Evolutionary conservation across 2,797 vertebrate species (phyloP).

Genomic region (Danio jaintianensis): DNA sequence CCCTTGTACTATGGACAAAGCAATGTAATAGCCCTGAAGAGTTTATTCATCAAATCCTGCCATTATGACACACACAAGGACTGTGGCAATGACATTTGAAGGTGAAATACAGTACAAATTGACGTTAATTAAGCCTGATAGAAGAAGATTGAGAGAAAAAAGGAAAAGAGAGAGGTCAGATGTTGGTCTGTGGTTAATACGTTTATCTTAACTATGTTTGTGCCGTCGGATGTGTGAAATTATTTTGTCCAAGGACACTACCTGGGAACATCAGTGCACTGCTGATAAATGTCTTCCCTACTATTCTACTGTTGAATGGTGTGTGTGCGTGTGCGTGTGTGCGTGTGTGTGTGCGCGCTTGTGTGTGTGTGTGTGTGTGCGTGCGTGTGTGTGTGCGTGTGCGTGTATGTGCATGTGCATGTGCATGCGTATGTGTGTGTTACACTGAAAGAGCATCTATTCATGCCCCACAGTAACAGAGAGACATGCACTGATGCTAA

Average conservation of each 20-base stretch:
- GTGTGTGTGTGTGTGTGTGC: too few species aligned
- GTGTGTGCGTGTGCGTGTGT: conserved; percentile 1
- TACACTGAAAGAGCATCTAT: conserved; percentile 32
- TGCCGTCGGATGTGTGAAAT: conserved; percentile 24
- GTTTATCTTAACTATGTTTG: conserved; percentile 42
- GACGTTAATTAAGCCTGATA: neutral
- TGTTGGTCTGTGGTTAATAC: conserved; percentile 33
- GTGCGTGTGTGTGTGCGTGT: conserved; percentile 1
- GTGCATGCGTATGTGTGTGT: conserved; percentile 4
- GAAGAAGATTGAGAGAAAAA: neutral
- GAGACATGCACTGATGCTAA: conserved; percentile 50
- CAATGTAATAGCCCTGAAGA: neutral
- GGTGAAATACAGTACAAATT: neutral
- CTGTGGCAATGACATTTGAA: neutral
- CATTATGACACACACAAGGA: conserved; percentile 6
- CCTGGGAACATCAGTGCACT: conserved; percentile 25
- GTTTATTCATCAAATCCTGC: conserved; percentile 8
- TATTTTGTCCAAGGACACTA: conserved; percentile 48
- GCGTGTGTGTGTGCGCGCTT: conserved; percentile 9
- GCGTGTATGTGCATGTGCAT: conserved; percentile 3
- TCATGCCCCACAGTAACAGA: conserved; percentile 40
- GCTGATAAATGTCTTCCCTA: conserved; percentile 40
- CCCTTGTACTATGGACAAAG: neutral
- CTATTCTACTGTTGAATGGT: conserved; percentile 9
- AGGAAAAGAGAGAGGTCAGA: conserved; percentile 24